Evolutionary conservation across 2,113 vertebrate species (phyloP), one percentile per base, ranked within the genome.

Genomic region (Xiphias gladius): DNA sequence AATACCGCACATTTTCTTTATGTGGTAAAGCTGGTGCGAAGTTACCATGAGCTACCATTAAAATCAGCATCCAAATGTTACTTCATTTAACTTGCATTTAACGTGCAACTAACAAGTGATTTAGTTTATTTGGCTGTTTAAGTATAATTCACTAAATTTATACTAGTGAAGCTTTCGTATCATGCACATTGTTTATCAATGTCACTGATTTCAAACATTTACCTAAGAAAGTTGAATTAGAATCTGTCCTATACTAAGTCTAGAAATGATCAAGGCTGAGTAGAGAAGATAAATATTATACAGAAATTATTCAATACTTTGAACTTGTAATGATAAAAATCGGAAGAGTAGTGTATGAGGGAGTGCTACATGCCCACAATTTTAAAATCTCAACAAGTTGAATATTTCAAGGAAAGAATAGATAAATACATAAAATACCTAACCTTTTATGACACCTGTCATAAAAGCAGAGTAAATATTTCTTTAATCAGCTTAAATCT

Each of bases 111-210:
- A 35, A 35, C 3, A 35, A 35, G 9, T 9, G 13, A 19, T 30
- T 37, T 3, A 30, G 12, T 50, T 12, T 30, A 39, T 72, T 24
- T 58, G 35, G 28, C 28, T 64, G 26, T 24, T 39, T 1, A 52
- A 52, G 30, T 73, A 73, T 14, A 65, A 82, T 50, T 82, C 22
- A 22, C 8, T 28, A 22, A 50, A 63, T 67, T 30, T 22, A 22
- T 11, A 66, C 26, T 14, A 70, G 22, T 52, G 46, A 59, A 3
- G 39, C 13, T 54, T 67, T 64, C 2, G 2, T 37, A 63, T 54
- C 80, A 89, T 71, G 78, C 80, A 79, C 22, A 28, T 39, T 71
- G 22, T 62, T 74, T 61, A 65, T 73, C 16, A 59, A n/a, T 50
- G 12, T 46, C 35, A 68, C 41, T 28, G 35, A 28, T 78, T 76